These are phyloP conservation scores for Sigmodon hispidus DNA, from an alignment of 2,113 vertebrate species.

Conservation along the genomic window DNA sequence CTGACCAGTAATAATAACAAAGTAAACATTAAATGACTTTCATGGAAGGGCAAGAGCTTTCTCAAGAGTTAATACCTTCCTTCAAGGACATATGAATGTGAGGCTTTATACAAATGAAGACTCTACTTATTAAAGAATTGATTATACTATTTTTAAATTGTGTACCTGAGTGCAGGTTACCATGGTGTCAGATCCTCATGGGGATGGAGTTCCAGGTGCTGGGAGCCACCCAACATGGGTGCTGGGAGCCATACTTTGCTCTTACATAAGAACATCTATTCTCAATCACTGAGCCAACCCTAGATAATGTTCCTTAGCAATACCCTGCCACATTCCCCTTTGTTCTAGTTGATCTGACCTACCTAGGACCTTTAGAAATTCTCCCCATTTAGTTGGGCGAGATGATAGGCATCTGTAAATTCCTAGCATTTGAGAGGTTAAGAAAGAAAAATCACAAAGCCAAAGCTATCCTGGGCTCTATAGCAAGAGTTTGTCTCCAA, in stretches of 20 bases:
- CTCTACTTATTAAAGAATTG: not conserved
- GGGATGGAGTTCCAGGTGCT: not conserved
- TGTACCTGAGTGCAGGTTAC: not conserved
- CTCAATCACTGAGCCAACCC: not conserved
- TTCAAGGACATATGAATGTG: not conserved
- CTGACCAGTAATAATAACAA: not conserved
- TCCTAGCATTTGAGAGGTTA: not conserved
- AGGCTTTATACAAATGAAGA: not conserved
- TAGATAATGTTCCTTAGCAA: not conserved
- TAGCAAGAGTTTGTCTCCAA: not conserved
- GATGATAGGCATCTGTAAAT: not conserved
- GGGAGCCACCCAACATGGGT: not conserved
- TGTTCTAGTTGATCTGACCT: not conserved
- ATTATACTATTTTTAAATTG: not conserved
- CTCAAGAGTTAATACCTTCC: not conserved
- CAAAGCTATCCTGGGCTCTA: not conserved
- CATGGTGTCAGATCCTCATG: not conserved
- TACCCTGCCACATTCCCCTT: not conserved
- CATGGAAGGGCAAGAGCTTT: not conserved
- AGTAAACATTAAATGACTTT: not conserved
- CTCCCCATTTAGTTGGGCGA: not conserved
- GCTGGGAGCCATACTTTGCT: not conserved
- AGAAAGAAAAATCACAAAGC: not conserved
- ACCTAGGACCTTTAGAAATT: not conserved
- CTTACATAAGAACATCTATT: not conserved